phyloP scores from a whole-genome alignment of 1,140 invertebrate species.

The Trichonephila clavata region DNA sequence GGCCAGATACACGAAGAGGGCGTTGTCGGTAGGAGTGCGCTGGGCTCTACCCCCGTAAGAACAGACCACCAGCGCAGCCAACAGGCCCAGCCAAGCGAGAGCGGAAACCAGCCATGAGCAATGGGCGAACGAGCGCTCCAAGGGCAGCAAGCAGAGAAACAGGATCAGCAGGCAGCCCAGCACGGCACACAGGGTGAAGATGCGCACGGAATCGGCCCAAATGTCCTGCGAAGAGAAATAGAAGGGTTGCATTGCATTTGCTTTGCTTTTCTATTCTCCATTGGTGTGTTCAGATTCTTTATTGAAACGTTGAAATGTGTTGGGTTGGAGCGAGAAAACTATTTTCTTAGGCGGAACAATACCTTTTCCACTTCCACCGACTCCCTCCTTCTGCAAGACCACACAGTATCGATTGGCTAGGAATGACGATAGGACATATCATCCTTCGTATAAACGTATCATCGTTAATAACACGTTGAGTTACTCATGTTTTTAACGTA shows the following conservation, averaged over 20 bases:
- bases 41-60: conserved; percentile 66
- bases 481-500: too few relatives aligned
- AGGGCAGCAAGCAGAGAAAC: conserved; percentile 76
- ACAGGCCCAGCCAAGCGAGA: conserved; percentile 78
- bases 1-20: conserved; percentile 79
- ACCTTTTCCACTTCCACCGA: too few relatives aligned
- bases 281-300: too few relatives aligned
- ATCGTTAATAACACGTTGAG: too few relatives aligned
- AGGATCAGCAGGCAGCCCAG: conserved; percentile 77
- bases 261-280: too few relatives aligned
- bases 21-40: conserved; percentile 78
- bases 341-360: too few relatives aligned
- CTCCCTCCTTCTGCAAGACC: too few relatives aligned
- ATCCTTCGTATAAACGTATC: too few relatives aligned
- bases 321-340: too few relatives aligned
- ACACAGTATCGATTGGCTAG: too few relatives aligned
- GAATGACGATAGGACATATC: too few relatives aligned
- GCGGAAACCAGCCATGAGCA: conserved; percentile 77
- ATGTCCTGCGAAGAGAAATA: conserved; percentile 62
- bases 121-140: conserved; percentile 77
- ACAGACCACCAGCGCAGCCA: conserved; percentile 77
- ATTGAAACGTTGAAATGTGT: too few relatives aligned
- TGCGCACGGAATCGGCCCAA: conserved; percentile 64
- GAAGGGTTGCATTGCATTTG: neutral
- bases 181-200: conserved; percentile 78